These are phyloP conservation scores for Sitodiplosis mosellana DNA, from an alignment of 1,140 invertebrate species.

Conservation along the genomic window DNA sequence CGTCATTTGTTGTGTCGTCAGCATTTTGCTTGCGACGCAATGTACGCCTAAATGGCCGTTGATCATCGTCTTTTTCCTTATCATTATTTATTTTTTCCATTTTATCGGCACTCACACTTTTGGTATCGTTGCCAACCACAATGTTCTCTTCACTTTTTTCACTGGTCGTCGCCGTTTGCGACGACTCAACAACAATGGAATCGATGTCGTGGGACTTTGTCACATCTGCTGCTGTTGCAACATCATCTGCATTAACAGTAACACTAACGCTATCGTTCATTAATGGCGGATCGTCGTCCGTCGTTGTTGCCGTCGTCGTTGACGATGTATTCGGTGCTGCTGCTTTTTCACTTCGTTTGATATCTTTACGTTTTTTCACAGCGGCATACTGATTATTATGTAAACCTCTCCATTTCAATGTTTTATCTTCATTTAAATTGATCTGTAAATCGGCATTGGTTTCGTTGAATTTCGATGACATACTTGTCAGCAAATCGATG, in stretches of 20 bases:
- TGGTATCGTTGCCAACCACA: background rate
- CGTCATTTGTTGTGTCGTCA: background rate
- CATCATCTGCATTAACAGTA: background rate
- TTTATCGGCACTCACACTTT: background rate
- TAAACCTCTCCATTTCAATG: constrained; percentile 1
- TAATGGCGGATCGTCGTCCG: background rate
- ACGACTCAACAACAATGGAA: background rate
- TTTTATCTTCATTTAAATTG: background rate
- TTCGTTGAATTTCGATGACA: constrained; percentile 1
- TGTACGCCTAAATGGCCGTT: background rate
- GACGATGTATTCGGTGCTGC: background rate
- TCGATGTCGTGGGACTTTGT: background rate
- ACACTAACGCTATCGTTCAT: background rate
- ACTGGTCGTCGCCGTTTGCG: background rate
- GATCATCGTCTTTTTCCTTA: background rate
- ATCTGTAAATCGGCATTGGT: background rate
- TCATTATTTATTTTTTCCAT: background rate
- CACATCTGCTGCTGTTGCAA: background rate
- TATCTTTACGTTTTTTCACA: background rate
- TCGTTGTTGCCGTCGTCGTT: background rate
- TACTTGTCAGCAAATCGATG: background rate
- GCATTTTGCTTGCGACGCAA: background rate
- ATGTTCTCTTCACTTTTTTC: background rate
- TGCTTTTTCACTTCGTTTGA: background rate
- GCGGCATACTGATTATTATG: background rate